Base-by-base conservation (phyloP, 2,888 invertebrate species). In the Cryptocephalus primarius region DNA sequence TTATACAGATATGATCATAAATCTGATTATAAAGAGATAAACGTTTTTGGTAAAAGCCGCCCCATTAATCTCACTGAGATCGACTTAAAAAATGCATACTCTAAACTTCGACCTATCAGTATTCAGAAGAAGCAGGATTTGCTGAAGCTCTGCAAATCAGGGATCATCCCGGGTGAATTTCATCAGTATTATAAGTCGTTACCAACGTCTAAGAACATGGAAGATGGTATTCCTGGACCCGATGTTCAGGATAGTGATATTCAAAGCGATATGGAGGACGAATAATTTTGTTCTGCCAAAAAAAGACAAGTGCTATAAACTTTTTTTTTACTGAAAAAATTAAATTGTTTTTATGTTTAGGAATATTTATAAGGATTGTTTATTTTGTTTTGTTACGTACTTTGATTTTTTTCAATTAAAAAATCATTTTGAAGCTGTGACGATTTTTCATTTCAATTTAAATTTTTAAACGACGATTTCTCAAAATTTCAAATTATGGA, bases 1-100 rank as follows among this genome's bases (percentile, higher is more conserved):
- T 44, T 49, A 34, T 51, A 49, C 40, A 39, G 43, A 41, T 53
- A 53, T 45, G 46, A 48, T 40, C 45, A 49, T 43, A 40, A 13
- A 1, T 42, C 41, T 1, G 50, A 46, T 10, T 50, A 50, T 39
- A 39, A 40, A 38, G 44, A 42, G 11, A 49, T 49, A 39, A 34
- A 38, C 33, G 44, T 50, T 39, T 39, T 32, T 11, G 43, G 45
- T 38, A 46, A 48, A 36, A 33, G 43, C 8, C 46, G 43, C 9
- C 42, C 39, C 39, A 43, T 32, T 13, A n/a, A n/a, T n/a, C n/a
- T n/a, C n/a, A n/a, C n/a, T 10, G 14, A 43, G 1, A 31, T 31
- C 8, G 32, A 14, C 11, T 8, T 43, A 11, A 33, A 8, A 14
- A 43, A 38, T 9, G 42, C 32, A 10, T 46, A 36, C 39, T n/a